Base-by-base conservation (phyloP, 2,797 vertebrate species). In the Lacerta agilis region DNA sequence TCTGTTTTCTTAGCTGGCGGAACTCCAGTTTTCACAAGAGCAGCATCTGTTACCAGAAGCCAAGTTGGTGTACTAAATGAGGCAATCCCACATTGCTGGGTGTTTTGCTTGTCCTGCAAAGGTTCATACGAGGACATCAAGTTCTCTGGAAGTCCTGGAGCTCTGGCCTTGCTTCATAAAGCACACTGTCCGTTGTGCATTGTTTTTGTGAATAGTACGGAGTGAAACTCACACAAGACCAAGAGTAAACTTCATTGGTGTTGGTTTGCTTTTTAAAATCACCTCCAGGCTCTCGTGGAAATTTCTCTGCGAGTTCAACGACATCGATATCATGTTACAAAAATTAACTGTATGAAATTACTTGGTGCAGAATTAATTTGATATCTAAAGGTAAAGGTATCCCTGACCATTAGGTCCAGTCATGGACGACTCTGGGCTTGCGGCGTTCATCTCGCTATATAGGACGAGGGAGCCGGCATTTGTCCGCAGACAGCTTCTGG, bases 141-240 rank as follows among this genome's bases (percentile, higher is more conserved):
- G 13, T 78, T 71, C 76, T 86, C 91, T 0, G 0, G 23, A 84
- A 89, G 88, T 17, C 66, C 38, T 72, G 27, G 10, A 45, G 8
- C 4, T 23, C 36, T 61, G 76, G 45, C 29, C 23, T 3, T 90
- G 43, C 67, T 58, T 90, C 58, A 38, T 67, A 82, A 91, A 87
- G 91, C 38, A 71, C 79, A n/a, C 79, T 79, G 90, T 86, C 27
- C 1, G 5, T 11, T 41, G 64, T 71, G 67, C 15, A 81, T 79
- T 88, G 41, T 83, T 72, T 55, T 29, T 11, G 17, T 25, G 25
- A 66, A 36, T 29, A 8, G 58, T 8, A 27, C 11, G 18, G 36
- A 29, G 58, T 27, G 58, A 64, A 64, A 78, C 4, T 49, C 55
- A 33, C 61, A 67, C 13, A 67, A 82, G 23, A 82, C 61, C 79